A percentile compares a stretch with the other conserved stretches of the same genome.
phyloP scores from a whole-genome alignment of 1,140 invertebrate species.

The Drosophila takahashii region DNA sequence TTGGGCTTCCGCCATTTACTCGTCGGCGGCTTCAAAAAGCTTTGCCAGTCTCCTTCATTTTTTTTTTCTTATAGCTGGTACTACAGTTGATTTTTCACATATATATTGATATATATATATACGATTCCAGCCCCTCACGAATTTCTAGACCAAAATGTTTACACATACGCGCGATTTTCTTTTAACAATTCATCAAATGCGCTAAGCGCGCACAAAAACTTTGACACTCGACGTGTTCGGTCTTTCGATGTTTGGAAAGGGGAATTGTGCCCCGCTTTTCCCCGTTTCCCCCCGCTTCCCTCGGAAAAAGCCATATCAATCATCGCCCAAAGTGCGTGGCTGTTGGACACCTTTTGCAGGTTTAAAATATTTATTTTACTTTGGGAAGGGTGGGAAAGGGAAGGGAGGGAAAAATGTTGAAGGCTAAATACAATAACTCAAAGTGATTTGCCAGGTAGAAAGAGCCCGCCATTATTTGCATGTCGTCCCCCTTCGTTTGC shows the following conservation, averaged over 20 bases:
- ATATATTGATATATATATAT: constrained; percentile 1
- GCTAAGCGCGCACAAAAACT: constrained; percentile 77
- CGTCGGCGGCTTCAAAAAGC: constrained; percentile 53
- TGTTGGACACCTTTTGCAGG: constrained; percentile 47
- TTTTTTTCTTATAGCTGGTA: constrained; percentile 20
- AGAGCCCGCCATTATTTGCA: constrained; percentile 61
- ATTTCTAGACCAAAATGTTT: constrained; percentile 73
- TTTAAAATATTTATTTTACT: constrained; percentile 79
- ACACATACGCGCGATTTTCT: constrained; percentile 82
- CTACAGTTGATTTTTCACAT: constrained; percentile 37
- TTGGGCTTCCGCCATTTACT: constrained; percentile 46
- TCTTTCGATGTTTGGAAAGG: constrained; percentile 21
- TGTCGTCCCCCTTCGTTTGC: constrained; percentile 17
- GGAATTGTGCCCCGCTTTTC: constrained; percentile 2
- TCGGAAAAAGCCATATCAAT: constrained; percentile 66
- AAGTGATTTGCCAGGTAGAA: constrained; percentile 69
- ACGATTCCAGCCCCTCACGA: constrained; percentile 12
- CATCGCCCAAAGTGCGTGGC: constrained; percentile 72
- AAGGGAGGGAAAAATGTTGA: constrained; percentile 32
- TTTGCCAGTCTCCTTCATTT: constrained; percentile 3
- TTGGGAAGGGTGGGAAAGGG: constrained; percentile 4
- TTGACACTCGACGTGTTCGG: constrained; percentile 73
- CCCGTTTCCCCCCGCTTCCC: not conserved
- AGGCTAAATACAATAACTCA: constrained; percentile 78
- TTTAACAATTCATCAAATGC: constrained; percentile 82